Base-by-base conservation (phyloP, 2,888 invertebrate species). In the Polydrusus cervinus region DNA sequence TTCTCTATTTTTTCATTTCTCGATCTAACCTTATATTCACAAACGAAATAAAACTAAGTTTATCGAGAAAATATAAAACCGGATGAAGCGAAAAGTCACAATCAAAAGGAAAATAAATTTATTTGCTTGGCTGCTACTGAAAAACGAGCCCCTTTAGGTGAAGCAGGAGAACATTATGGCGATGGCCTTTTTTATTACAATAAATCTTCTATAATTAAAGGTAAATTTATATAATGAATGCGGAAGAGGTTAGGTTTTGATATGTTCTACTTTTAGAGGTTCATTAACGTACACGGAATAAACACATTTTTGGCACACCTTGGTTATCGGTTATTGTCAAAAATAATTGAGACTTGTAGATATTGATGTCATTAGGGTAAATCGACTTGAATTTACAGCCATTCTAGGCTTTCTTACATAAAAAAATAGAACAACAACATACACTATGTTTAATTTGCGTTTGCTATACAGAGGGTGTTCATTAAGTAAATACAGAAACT, bases 31-130 rank as follows among this genome's bases (percentile, higher is more conserved):
- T 66, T 66, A 57, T 66, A 72, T 66, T 72, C 49, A 66, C 66
- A 72, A 72, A 73, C 67, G 53, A 73, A 66, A 66, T 72, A 66
- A 72, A 66, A 61, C 60, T 68, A 60, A 38, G 73, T 67, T 73
- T 73, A 67, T 67, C 53, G 73, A 67, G 68, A 73, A 73, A 73
- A 73, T 73, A 73, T 73, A 73, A 73, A 73, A 72, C 53, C 57
- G 73, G 61, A 73, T 73, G 73, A 73, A 73, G 62, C 68, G 68
- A 73, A 73, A 73, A 73, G 67, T 53, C 67, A 40, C 67, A 73
- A 73, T 73, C 73, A 60, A 73, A 73, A 62, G 62, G 53, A 67
- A 60, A 68, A 68, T 73, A 73, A 73, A 73, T 73, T 68, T 67
- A 73, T 73, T 73, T 72, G 66, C 60, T 72, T 57, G 20, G 57